A percentile compares a stretch with the other conserved stretches of the same genome.
These are phyloP conservation scores for Lethenteron camtschaticum DNA, from an alignment of 2,113 vertebrate species.

Conservation along the genomic window DNA sequence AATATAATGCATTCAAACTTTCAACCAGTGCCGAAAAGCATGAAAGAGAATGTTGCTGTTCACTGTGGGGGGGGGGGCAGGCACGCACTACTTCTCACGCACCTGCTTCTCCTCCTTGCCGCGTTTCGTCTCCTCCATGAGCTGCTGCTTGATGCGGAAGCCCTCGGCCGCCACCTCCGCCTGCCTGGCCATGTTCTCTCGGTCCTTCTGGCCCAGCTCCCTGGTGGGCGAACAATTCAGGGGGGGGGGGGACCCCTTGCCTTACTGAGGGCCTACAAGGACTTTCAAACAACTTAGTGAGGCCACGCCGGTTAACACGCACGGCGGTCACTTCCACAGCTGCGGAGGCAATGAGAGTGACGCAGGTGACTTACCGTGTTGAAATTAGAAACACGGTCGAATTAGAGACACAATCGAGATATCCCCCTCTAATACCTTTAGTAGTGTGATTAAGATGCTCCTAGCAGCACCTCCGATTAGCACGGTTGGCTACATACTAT, in stretches of 20 bases:
- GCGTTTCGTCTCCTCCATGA: slow-evolving; percentile 52
- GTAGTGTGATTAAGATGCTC: too few relatives aligned
- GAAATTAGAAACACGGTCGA: background rate
- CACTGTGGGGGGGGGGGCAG: background rate
- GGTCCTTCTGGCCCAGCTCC: slow-evolving; percentile 49
- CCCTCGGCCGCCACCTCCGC: slow-evolving; percentile 55
- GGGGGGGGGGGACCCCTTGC: background rate
- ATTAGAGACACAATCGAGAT: too few relatives aligned
- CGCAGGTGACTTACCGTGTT: background rate
- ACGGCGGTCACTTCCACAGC: background rate
- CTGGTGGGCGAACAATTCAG: slow-evolving; percentile 17
- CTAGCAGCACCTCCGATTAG: too few relatives aligned
- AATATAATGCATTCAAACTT: too few relatives aligned
- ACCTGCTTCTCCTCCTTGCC: slow-evolving; percentile 57
- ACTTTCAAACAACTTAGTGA: background rate
- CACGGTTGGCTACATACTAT: too few relatives aligned
- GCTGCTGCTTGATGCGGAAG: slow-evolving; percentile 43
- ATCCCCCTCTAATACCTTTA: too few relatives aligned
- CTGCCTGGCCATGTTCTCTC: slow-evolving; percentile 38
- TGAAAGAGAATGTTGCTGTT: background rate
- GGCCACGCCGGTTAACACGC: background rate
- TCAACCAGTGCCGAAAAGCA: background rate
- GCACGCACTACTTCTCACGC: background rate
- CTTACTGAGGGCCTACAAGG: background rate
- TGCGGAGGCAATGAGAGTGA: background rate